Percentiles rank a stretch among this genome's conserved stretches.
Evolutionary conservation across 53 echinoderm and acorn worm genomes (phyloP).

Genomic region (Glandiceps talaboti): DNA sequence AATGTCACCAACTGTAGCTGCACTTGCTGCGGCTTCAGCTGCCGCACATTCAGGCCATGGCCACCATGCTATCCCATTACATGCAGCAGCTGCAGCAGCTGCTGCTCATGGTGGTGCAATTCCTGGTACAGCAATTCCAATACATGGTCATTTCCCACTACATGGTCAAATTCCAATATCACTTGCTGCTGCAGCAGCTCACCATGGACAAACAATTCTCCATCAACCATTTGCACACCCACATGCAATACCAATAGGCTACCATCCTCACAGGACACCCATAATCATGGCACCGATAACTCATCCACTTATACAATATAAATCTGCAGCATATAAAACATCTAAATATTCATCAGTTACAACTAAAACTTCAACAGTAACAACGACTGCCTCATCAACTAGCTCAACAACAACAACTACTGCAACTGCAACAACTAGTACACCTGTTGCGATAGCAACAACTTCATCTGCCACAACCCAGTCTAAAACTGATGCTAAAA

Average conservation of each 20-base stretch:
- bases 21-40: slow-evolving; percentile 4
- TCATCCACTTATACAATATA: background rate
- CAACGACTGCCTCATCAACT: background rate
- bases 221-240: background rate
- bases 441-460: background rate
- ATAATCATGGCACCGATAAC: background rate
- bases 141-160: background rate
- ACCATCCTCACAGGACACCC: background rate
- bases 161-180: background rate
- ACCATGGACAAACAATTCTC: background rate
- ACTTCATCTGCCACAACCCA: background rate
- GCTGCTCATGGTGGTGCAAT: slow-evolving; percentile 7
- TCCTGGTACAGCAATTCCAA: slow-evolving; percentile 3
- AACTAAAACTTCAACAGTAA: background rate
- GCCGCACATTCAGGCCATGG: background rate
- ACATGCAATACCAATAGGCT: background rate
- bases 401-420: background rate
- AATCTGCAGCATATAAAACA: background rate
- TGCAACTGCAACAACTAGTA: background rate
- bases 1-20: background rate
- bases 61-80: background rate
- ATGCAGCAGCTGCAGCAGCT: slow-evolving; percentile 15
- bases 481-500: background rate
- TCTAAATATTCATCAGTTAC: background rate
- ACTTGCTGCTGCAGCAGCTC: background rate